phyloP scores from a whole-genome alignment of 64 coral and sea anemone genomes.

The Dendronephthya gigantea region DNA sequence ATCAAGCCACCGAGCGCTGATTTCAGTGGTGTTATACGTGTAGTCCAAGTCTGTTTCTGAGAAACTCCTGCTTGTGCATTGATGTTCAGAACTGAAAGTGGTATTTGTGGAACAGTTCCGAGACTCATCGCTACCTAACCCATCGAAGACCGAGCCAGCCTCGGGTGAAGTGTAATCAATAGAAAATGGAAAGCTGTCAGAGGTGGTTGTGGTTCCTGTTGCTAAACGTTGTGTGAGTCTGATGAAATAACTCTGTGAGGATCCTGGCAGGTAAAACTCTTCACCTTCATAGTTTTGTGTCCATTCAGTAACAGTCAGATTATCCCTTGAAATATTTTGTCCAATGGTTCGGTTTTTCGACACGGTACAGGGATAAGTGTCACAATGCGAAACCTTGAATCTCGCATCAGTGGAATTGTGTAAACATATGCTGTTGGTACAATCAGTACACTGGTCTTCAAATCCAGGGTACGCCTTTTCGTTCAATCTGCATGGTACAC shows the following conservation, averaged over 20 bases:
- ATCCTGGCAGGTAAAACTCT: neutral
- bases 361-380: neutral
- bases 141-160: conserved; percentile 64
- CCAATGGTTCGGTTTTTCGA: neutral
- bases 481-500: conserved; percentile 42
- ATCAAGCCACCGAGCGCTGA: conserved; percentile 83
- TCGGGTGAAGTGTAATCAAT: neutral
- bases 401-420: neutral
- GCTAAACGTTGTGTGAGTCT: neutral
- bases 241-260: neutral
- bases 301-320: neutral
- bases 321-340: neutral
- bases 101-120: neutral
- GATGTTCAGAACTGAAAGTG: conserved; percentile 50
- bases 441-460: neutral
- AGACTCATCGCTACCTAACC: conserved; percentile 53
- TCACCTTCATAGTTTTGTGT: neutral
- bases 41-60: conserved; percentile 86
- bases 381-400: neutral
- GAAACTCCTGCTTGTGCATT: conserved; percentile 74
- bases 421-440: neutral
- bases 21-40: conserved; percentile 64
- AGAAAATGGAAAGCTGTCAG: neutral
- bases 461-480: conserved; percentile 9
- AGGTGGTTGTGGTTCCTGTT: neutral